phyloP scores from a whole-genome alignment of 2,888 invertebrate species.

The Pterostichus niger region DNA sequence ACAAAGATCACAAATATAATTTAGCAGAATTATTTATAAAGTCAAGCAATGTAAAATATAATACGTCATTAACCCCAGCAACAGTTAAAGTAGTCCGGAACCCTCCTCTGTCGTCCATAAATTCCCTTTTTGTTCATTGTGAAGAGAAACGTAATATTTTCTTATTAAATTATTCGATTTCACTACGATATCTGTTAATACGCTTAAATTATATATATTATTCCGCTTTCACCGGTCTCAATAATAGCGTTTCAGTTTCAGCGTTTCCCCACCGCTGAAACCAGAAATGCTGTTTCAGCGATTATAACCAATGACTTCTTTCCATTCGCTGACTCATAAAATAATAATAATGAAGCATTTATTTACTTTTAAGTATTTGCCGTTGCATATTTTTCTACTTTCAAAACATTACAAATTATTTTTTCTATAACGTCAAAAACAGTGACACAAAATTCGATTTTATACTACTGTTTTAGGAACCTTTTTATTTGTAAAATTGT shows the following conservation, averaged over 20 bases:
- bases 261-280: background rate
- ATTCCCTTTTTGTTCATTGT: conserved; percentile 46
- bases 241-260: conserved; percentile 25
- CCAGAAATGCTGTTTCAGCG: conserved; percentile 46
- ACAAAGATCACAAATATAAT: too few relatives aligned
- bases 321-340: conserved; percentile 61
- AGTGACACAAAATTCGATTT: too few relatives aligned
- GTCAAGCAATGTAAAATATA: background rate
- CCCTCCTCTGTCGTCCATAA: background rate
- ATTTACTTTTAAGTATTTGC: too few relatives aligned
- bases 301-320: conserved; percentile 58
- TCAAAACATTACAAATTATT: too few relatives aligned
- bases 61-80: background rate
- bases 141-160: conserved; percentile 33
- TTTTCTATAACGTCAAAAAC: too few relatives aligned
- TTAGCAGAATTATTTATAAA: too few relatives aligned
- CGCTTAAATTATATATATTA: conserved; percentile 65
- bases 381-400: too few relatives aligned
- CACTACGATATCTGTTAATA: conserved; percentile 56
- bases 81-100: background rate
- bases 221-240: conserved; percentile 50
- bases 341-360: conserved; percentile 38
- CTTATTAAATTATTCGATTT: conserved; percentile 56
- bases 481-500: too few relatives aligned
- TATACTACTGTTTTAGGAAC: too few relatives aligned